Conservation (phyloP, 2,113 vertebrate species). For the Dipodomys ordii region DNA sequence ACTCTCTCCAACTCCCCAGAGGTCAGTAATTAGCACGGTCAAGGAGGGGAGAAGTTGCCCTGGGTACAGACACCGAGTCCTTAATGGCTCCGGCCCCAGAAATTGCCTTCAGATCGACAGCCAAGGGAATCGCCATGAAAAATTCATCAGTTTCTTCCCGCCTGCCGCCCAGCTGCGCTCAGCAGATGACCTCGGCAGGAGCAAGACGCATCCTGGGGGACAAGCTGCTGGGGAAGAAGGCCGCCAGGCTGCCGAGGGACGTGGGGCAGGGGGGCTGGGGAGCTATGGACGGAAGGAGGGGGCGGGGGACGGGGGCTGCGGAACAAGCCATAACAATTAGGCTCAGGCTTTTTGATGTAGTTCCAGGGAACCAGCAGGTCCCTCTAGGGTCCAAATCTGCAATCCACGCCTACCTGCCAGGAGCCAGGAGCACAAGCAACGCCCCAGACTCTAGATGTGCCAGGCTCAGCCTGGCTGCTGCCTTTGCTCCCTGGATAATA, state of each 20-base stretch:
- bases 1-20: neutral
- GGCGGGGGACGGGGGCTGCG: too few species aligned
- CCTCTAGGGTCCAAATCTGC: neutral
- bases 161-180: conserved; percentile 77
- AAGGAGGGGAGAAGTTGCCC: conserved; percentile 40
- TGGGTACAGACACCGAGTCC: conserved; percentile 29
- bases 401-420: neutral
- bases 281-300: neutral
- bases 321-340: too few species aligned
- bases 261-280: too few species aligned
- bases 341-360: neutral
- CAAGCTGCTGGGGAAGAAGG: too few species aligned
- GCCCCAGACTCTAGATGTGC: too few species aligned
- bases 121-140: conserved; percentile 83
- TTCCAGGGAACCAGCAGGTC: neutral
- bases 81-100: conserved; percentile 66
- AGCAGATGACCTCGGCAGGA: conserved; percentile 80
- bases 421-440: neutral
- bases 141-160: conserved; percentile 83
- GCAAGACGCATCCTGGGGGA: neutral
- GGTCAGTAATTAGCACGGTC: neutral
- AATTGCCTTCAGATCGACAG: conserved; percentile 77
- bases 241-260: too few species aligned
- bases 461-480: too few species aligned
- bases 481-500: neutral